Evolutionary conservation across 1,140 invertebrate genomes (phyloP).

Genomic region (Zaprionus lachaisei): DNA sequence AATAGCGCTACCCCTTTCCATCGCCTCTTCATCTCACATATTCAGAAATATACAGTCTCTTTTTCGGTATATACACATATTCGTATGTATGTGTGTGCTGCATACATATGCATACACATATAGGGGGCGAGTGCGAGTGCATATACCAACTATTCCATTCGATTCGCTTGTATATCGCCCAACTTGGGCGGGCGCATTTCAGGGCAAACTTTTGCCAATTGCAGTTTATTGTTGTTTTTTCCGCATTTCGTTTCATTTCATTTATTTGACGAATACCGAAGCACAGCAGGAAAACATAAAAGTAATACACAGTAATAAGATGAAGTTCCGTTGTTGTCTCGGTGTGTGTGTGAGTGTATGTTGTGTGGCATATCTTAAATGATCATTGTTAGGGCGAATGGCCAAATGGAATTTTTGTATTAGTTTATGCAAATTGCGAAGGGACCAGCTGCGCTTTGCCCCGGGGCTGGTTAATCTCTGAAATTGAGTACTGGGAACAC

Average conservation of each 20-base stretch:
- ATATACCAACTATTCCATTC: background rate
- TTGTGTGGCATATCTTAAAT: slow-evolving; percentile 61
- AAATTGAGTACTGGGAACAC: slow-evolving; percentile 18
- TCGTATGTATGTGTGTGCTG: background rate
- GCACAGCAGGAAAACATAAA: background rate
- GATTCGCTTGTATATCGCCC: background rate
- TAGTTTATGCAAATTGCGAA: slow-evolving; percentile 47
- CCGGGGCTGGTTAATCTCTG: slow-evolving; percentile 2
- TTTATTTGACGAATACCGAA: slow-evolving; percentile 2
- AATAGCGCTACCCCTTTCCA: background rate
- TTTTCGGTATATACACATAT: background rate
- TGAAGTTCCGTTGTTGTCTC: slow-evolving; percentile 3
- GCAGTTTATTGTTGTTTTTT: slow-evolving; percentile 27
- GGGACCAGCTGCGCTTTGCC: slow-evolving; percentile 28
- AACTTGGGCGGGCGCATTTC: slow-evolving; percentile 6
- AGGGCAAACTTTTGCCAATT: slow-evolving; percentile 31
- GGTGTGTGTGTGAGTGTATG: slow-evolving; percentile 1
- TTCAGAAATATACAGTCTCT: background rate
- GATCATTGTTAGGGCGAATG: slow-evolving; percentile 41
- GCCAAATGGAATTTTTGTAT: slow-evolving; percentile 42
- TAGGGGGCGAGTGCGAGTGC: no score
- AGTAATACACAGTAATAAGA: slow-evolving; percentile 22
- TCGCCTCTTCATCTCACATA: background rate
- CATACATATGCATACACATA: background rate
- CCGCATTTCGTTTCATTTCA: slow-evolving; percentile 25